Evolutionary conservation across 1,140 invertebrate genomes (phyloP), one percentile per base, ranked within the genome.

Genomic region (Drosophila parvula): DNA sequence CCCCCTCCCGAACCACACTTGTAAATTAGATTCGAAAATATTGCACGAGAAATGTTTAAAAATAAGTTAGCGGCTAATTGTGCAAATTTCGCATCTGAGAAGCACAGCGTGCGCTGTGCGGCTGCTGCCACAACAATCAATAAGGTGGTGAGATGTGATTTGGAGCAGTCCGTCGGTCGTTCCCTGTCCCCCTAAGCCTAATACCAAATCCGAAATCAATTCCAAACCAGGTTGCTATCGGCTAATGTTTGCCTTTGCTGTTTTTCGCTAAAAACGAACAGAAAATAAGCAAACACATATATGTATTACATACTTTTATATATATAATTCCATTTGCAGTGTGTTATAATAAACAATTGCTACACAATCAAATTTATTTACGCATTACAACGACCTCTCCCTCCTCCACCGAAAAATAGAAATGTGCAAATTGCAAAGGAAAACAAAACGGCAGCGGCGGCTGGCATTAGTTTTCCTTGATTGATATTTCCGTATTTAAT

Each of bases 11-110:
- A 50, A 50, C 56, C 36, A 78, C 36, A 78, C 68, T 58, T 86
- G 83, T 74, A 74, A 86, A 86, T 86, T 88, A 55, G 45, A 83
- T 88, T 69, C 32, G 41, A 79, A 86, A 83, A 86, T 86, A 86
- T 83, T 79, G 68, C 83, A 88, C 83, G 70, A 82, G 34, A 55
- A 67, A 55, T 82, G 79, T 77, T 82, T 69, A 77, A 74, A 77
- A 86, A 86, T 79, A 81, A 84, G 68, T 61, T 59, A 78, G 55
- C 45, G 12, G 41, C 63, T 80, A 78, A 62, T 71, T 79, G 80
- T 81, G 73, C 63, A 65, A 74, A 70, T 58, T 65, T 55, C 51
- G 60, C 51, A 69, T 45, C 34, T 38, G 18, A 34, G 38, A 8
- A 58, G 44, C 5, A 14, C 34, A 7, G 40, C 43, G 44, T 53